Base-by-base conservation (phyloP, 2,888 invertebrate species). In the Dendrolimus pini region DNA sequence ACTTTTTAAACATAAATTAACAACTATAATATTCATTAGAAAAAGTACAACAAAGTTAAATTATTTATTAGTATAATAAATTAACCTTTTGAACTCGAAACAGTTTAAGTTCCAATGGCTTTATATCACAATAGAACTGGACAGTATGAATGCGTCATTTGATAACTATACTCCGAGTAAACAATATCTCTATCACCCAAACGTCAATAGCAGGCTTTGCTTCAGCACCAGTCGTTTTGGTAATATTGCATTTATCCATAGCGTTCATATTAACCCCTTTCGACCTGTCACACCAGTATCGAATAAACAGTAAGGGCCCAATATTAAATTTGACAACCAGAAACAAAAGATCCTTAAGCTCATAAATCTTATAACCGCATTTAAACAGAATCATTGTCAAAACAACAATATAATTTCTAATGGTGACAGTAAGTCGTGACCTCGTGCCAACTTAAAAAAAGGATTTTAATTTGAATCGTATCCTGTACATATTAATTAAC, bases 401-500 rank as follows among this genome's bases (percentile, higher is more conserved):
- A 87, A 85, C 83, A 86, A 74, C 76, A 72, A 80, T 77, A 85
- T 87, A 87, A 85, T 79, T 10, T 88, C 76, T 84, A 83, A 81
- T 78, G 83, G 85, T 85, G 88, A 87, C 89, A 88, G 86, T 81
- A 82, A 85, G 81, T 83, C 83, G 75, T 75, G 83, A 89, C 84
- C 88, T 86, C 86, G 83, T 85, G 89, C 83, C 84, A 77, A 78
- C 70, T 79, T 72, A 77, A 84, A 85, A 83, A 85, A 82, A 76
- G 82, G 80, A 80, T 77, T 75, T 84, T 83, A 83, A 84, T 83
- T 83, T 84, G 82, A 85, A 89, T 85, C 86, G 84, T 86, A 87
- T 88, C 82, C 77, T 75, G 78, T 84, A 89, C 87, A 85, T 90
- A 86, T 89, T 90, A 90, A 90, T 90, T 90, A 90, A 90, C 89